These are phyloP conservation scores for Vanacampus margaritifer DNA, from an alignment of 2,113 vertebrate genomes.

Conservation along the genomic window DNA sequence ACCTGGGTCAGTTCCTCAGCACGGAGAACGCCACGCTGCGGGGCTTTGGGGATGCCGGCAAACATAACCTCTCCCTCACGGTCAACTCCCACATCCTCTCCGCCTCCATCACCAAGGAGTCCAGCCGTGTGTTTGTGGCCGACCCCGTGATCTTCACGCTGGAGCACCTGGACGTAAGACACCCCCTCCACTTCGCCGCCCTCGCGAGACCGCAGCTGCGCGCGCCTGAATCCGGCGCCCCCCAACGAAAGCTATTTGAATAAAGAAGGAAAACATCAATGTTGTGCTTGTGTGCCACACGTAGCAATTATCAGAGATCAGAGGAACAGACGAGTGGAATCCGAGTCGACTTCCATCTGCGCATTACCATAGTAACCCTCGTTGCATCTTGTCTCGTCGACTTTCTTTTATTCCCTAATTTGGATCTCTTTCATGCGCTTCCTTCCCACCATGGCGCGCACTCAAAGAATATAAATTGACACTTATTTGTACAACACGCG, in stretches of 20 bases:
- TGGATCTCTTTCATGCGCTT: slow-evolving; percentile 4
- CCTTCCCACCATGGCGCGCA: background rate
- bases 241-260: background rate
- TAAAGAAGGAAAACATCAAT: slow-evolving; percentile 1
- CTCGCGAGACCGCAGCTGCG: slow-evolving; percentile 16
- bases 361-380: slow-evolving; percentile 4
- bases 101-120: slow-evolving; percentile 97
- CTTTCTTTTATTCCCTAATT: slow-evolving; percentile 2
- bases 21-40: slow-evolving; percentile 94
- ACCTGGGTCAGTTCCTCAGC: slow-evolving; percentile 92
- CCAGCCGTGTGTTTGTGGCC: slow-evolving; percentile 91
- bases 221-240: slow-evolving; percentile 9
- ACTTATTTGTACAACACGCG: slow-evolving; percentile 1
- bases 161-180: slow-evolving; percentile 95
- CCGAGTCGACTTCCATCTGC: background rate
- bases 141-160: slow-evolving; percentile 94
- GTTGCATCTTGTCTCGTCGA: background rate
- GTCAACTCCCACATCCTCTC: slow-evolving; percentile 98
- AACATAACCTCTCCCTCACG: slow-evolving; percentile 87
- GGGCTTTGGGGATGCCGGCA: slow-evolving; percentile 76
- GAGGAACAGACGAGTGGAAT: background rate
- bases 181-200: slow-evolving; percentile 26
- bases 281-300: background rate
- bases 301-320: slow-evolving; percentile 2
- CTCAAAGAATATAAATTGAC: background rate